phyloP scores from a whole-genome alignment of 2,888 invertebrate genomes.

The Dugesia japonica region DNA sequence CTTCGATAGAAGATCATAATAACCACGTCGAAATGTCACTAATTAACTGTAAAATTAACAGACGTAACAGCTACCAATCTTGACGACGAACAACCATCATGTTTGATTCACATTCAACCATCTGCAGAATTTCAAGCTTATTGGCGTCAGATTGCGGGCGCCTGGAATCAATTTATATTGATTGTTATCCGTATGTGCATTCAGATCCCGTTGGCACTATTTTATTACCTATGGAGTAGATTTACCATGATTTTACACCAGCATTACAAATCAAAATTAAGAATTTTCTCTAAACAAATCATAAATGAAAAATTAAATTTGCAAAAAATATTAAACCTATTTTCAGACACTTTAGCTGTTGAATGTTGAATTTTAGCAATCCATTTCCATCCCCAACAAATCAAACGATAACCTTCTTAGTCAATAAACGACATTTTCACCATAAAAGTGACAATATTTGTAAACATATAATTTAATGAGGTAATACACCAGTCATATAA shows the following conservation, averaged over 20 bases:
- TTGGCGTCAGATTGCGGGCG: slow-evolving; percentile 15
- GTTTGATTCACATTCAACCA: slow-evolving; percentile 20
- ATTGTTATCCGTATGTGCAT: slow-evolving; percentile 3
- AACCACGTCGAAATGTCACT: slow-evolving; percentile 20
- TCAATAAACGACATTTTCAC: slow-evolving; percentile 20
- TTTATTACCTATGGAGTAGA: slow-evolving; percentile 11
- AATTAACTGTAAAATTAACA: slow-evolving; percentile 20
- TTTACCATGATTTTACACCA: slow-evolving; percentile 20
- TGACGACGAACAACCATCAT: slow-evolving; percentile 17
- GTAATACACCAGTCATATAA: not conserved
- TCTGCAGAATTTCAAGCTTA: slow-evolving; percentile 20
- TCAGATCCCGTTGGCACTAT: slow-evolving; percentile 13
- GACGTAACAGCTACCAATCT: slow-evolving; percentile 7
- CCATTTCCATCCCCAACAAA: not conserved
- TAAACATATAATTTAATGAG: slow-evolving; percentile 20
- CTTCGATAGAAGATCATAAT: slow-evolving; percentile 15
- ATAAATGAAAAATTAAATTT: slow-evolving; percentile 13
- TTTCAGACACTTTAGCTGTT: slow-evolving; percentile 6
- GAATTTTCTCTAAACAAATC: slow-evolving; percentile 14
- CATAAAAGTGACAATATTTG: slow-evolving; percentile 20
- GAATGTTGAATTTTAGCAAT: not conserved
- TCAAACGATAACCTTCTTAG: slow-evolving; percentile 13
- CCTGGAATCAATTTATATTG: slow-evolving; percentile 11
- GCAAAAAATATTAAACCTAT: not conserved
- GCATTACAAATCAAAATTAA: slow-evolving; percentile 16